A percentile compares a stretch with the other conserved stretches of the same genome.
Conservation (phyloP, 2,888 invertebrate genomes). For the Noctua janthina region DNA sequence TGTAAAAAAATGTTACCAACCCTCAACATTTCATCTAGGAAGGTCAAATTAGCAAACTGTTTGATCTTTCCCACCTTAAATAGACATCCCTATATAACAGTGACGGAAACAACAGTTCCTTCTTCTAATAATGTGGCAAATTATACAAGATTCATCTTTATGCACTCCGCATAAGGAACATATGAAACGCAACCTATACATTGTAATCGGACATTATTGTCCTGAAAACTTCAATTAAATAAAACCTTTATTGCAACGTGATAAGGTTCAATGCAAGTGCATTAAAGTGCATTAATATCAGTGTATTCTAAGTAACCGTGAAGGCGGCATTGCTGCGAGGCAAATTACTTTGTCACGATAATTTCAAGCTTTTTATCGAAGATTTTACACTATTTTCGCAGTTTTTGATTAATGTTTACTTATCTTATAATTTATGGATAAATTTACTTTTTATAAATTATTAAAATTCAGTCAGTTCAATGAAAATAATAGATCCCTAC, state of each 20-base stretch:
- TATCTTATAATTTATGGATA: constrained; percentile 26
- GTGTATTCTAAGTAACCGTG: constrained; percentile 57
- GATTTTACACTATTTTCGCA: constrained; percentile 71
- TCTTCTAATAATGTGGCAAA: not conserved
- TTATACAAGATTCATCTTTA: constrained; percentile 38
- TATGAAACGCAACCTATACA: constrained; percentile 15
- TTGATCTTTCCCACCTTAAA: constrained; percentile 67
- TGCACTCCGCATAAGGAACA: not conserved
- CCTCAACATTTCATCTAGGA: constrained; percentile 49
- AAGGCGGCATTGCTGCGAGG: constrained; percentile 61
- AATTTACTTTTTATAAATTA: not conserved
- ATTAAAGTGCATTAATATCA: constrained; percentile 12
- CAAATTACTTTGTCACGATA: constrained; percentile 75
- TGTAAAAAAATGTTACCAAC: not conserved
- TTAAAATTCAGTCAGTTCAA: not conserved
- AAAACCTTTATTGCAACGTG: not conserved
- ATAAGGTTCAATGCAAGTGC: constrained; percentile 32
- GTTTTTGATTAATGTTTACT: constrained; percentile 57
- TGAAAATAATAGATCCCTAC: not conserved
- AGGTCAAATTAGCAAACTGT: constrained; percentile 63
- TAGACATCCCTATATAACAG: constrained; percentile 47
- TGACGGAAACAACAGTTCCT: constrained; percentile 64
- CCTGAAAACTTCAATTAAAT: not conserved
- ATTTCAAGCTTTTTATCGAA: constrained; percentile 67
- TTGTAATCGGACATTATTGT: constrained; percentile 20